These are phyloP conservation scores for Gallinago media DNA, from an alignment of 2,113 vertebrate genomes.

Conservation along the genomic window DNA sequence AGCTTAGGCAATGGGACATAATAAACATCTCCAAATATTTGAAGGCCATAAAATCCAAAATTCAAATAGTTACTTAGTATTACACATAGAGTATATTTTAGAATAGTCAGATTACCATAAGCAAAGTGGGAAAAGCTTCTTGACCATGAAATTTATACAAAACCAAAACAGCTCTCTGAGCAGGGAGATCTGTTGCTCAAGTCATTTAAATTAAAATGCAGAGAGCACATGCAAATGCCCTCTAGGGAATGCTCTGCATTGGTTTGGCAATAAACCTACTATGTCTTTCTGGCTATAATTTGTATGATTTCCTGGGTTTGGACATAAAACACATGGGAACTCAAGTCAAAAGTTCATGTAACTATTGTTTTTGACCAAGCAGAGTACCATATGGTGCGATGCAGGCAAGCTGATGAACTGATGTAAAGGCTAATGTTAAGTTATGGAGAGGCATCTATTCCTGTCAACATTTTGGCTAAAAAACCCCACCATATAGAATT, in stretches of 20 bases:
- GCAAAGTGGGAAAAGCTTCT: not conserved
- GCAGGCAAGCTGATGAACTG: not conserved
- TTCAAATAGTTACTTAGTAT: not conserved
- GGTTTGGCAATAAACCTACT: slow-evolving; percentile 12
- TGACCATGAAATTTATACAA: not conserved
- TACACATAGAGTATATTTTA: not conserved
- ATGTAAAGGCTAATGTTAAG: not conserved
- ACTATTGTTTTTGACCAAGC: not conserved
- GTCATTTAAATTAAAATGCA: slow-evolving; percentile 27
- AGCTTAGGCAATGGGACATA: not conserved
- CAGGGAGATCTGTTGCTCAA: not conserved
- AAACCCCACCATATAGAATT: not conserved
- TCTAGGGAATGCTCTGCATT: not conserved
- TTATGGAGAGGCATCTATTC: not conserved
- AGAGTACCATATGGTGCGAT: not conserved
- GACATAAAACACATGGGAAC: not conserved
- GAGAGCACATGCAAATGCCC: not conserved
- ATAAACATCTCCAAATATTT: not conserved
- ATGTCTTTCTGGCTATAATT: not conserved
- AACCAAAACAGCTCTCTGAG: not conserved
- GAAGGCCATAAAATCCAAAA: not conserved
- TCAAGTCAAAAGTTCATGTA: not conserved
- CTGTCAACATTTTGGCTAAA: not conserved
- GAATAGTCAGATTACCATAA: not conserved
- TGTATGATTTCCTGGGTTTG: slow-evolving; percentile 30